A percentile compares a stretch with the other conserved stretches of the same genome.
These are phyloP conservation scores for Pseudopleuronectes americanus DNA, from an alignment of 2,797 vertebrate species.

Conservation along the genomic window DNA sequence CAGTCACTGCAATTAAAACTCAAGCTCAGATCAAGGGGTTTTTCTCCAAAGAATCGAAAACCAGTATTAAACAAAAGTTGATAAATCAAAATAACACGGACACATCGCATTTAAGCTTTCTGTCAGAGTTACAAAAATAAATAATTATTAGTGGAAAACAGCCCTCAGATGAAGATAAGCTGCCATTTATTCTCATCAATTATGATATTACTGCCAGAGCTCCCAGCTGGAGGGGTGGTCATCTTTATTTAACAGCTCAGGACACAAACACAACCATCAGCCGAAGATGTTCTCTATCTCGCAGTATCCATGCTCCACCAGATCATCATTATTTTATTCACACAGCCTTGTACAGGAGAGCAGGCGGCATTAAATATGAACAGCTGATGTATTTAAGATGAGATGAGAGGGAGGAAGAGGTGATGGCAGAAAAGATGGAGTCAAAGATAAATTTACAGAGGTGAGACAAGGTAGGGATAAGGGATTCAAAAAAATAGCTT, in stretches of 20 bases:
- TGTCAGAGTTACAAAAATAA: neutral
- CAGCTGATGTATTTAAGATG: constrained; percentile 38
- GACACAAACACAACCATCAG: constrained; percentile 15
- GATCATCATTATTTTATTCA: constrained; percentile 55
- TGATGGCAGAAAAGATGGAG: too few species aligned
- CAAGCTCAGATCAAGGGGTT: neutral
- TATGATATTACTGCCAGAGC: constrained; percentile 27
- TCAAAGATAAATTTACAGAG: too few species aligned
- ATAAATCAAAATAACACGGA: neutral
- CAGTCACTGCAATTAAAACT: neutral
- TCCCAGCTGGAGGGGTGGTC: constrained; percentile 8
- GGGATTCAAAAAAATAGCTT: too few species aligned
- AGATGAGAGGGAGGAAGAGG: constrained; percentile 24
- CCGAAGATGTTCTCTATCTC: neutral
- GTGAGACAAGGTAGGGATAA: too few species aligned
- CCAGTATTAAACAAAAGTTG: neutral
- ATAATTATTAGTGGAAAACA: constrained; percentile 2
- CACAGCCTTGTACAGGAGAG: constrained; percentile 28
- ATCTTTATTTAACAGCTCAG: constrained; percentile 23
- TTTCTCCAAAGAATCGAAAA: neutral
- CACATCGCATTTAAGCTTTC: neutral
- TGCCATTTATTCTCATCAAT: constrained; percentile 47
- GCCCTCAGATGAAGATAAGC: constrained; percentile 10
- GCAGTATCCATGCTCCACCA: neutral
- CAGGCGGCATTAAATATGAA: constrained; percentile 59